A percentile compares a stretch with the other conserved stretches of the same genome.
phyloP scores from a whole-genome alignment of 2,113 vertebrate genomes.

The Strix aluco region DNA sequence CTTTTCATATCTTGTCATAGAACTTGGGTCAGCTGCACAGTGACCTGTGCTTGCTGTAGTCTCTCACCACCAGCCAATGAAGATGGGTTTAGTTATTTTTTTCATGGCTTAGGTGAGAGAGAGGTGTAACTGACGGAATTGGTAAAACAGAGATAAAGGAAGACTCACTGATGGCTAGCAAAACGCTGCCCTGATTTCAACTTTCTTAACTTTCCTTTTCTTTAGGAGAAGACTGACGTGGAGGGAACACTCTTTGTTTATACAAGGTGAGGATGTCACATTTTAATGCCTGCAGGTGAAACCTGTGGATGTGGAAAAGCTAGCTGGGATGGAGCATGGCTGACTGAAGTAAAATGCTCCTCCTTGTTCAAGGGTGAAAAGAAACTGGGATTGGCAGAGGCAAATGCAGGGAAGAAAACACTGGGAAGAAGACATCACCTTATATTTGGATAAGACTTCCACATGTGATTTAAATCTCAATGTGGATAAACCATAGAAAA shows the following conservation, averaged over 20 bases:
- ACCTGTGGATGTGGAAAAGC: background rate
- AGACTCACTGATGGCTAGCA: background rate
- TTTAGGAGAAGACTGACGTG: slow-evolving; percentile 95
- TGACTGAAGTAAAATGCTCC: background rate
- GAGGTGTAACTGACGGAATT: background rate
- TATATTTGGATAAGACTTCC: background rate
- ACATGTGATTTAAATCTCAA: background rate
- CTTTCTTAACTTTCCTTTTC: slow-evolving; percentile 18
- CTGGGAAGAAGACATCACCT: background rate
- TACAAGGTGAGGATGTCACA: slow-evolving; percentile 80
- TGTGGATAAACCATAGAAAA: background rate
- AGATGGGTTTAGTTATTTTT: background rate
- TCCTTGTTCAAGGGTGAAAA: background rate
- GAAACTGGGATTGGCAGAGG: background rate
- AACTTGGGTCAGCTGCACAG: background rate
- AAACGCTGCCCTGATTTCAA: background rate
- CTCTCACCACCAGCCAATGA: background rate
- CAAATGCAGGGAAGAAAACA: background rate
- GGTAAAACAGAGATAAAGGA: background rate
- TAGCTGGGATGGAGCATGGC: background rate
- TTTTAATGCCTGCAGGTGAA: background rate
- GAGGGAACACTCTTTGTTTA: slow-evolving; percentile 97
- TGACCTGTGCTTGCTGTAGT: background rate
- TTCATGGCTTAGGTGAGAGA: background rate
- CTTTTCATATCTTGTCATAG: background rate